phyloP scores from a whole-genome alignment of 2,888 invertebrate species.

The Chymomyza fuscimana region DNA sequence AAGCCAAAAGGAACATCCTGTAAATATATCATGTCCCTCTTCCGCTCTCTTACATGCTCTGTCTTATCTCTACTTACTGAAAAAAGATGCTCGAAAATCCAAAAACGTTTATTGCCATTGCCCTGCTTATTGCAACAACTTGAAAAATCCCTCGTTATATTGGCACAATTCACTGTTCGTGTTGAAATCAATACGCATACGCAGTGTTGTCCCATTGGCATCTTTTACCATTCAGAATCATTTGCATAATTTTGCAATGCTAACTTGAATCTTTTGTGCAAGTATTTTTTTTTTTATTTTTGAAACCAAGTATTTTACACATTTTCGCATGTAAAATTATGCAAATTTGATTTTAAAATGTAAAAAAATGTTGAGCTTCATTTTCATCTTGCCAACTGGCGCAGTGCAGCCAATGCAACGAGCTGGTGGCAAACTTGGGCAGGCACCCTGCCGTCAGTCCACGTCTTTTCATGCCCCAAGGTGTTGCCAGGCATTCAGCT shows the following conservation, averaged over 20 bases:
- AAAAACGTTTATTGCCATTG: neutral
- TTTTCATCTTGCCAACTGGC: constrained; percentile 1
- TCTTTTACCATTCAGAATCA: constrained; percentile 39
- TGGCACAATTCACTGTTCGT: constrained; percentile 9
- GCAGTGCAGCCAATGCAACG: constrained; percentile 2
- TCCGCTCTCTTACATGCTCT: too few species aligned
- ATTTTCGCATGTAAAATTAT: constrained; percentile 46
- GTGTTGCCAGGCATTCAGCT: constrained; percentile 60
- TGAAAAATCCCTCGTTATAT: neutral
- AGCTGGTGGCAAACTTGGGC: neutral
- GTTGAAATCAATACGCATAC: constrained; percentile 58
- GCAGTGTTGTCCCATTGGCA: constrained; percentile 46
- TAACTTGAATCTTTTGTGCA: constrained; percentile 50
- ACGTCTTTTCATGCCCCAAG: constrained; percentile 28
- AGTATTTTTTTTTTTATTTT: neutral
- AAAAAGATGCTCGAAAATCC: neutral
- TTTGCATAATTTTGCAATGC: constrained; percentile 68
- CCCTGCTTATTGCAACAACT: neutral
- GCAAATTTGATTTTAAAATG: constrained; percentile 54
- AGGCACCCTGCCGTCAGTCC: constrained; percentile 17
- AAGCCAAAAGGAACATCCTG: too few species aligned
- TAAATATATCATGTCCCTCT: too few species aligned
- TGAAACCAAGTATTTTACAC: constrained; percentile 28
- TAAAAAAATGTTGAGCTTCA: constrained; percentile 32
- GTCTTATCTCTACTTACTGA: neutral